Base-by-base conservation (phyloP, 2,888 invertebrate genomes). In the Graphium colonna region DNA sequence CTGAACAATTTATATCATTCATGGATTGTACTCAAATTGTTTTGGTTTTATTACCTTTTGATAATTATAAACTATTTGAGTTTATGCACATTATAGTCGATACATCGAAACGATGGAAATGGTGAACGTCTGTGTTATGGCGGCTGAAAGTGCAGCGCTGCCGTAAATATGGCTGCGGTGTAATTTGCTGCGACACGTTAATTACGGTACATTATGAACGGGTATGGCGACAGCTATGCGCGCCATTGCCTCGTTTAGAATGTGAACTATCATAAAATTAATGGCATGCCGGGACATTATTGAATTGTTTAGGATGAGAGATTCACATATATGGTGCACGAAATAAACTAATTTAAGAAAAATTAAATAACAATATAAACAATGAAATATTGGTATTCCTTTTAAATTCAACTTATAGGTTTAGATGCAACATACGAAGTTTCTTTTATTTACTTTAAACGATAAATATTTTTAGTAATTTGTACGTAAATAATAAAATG, bases 121-220 rank as follows among this genome's bases (percentile, higher is more conserved):
- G 36, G 10, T 16, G 18, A 28, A 28, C 12, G 31, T 28, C 9
- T 21, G 21, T 9, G 4, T 8, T 31, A 21, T 13, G 39, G 5
- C 10, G 15, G 42, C 26, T 13, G 10, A 1, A 42, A 43, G 21
- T 43, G 41, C 16, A 21, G 26, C 18, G 3, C 18, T 4, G 36
- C 36, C 41, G 38, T 48, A 26, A 38, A 39, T 44, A 53, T 26
- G 38, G 38, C 16, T 26, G 44, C 16, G 17, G 51, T 18, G 39
- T 49, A 31, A 49, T 44, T 49, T 49, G 44, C 48, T 31, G 52
- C 43, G 48, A 53, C 53, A 53, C 38, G 48, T 53, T 49, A 53
- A 53, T 53, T 53, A 48, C 15, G 31, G 47, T 12, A 18, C 18
- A 38, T 16, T 47, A 42, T 49, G 53, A 21, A 49, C 44, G 48